Evolutionary conservation across 2,888 invertebrate species (phyloP), one percentile per base, ranked within the genome.

Genomic region (Onthophagus sagittarius): DNA sequence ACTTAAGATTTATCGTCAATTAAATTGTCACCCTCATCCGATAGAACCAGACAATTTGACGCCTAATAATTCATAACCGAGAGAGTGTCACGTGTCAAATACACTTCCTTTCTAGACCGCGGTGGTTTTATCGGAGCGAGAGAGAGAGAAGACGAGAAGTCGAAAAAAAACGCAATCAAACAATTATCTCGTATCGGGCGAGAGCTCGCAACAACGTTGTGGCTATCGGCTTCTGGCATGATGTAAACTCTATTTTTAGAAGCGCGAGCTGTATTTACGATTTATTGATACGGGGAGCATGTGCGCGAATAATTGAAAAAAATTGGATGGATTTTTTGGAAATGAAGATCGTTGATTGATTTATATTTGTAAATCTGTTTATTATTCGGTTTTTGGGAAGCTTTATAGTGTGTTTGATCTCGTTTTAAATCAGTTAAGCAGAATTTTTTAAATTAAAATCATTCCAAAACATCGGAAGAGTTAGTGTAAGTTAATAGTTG

Each of bases 231-330:
- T 23, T 23, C 67, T 53, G 65, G 70, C 62, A 13, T 70, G 70
- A 70, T 70, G 70, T 70, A 39, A 70, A 39, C 7, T 53, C 62
- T 70, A 70, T 70, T 70, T 70, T 14, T 70, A 70, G 70, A 70
- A 15, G 63, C 62, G 62, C 70, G 70, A 31, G 70, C 15, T 62
- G 62, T 70, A 62, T 53, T 53, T 67, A 67, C 67, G 32, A 67
- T 67, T 67, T 67, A 67, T 67, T 67, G 67, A 67, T 67, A 67
- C 67, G 67, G 67, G 23, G 23, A 11, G 39, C 39, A 53, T 53
- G 39, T 53, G 39, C 39, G 39, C 39, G 39, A 11, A 11, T 53
- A 53, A 53, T 53, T 53, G 39, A 53, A 9, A 11, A 53, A 53
- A 53, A 53, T 9, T 53, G 2, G 11, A 53, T 7, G 39, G 39